Base-by-base conservation (phyloP, 2,113 vertebrate species). In the Microtus richardsoni region DNA sequence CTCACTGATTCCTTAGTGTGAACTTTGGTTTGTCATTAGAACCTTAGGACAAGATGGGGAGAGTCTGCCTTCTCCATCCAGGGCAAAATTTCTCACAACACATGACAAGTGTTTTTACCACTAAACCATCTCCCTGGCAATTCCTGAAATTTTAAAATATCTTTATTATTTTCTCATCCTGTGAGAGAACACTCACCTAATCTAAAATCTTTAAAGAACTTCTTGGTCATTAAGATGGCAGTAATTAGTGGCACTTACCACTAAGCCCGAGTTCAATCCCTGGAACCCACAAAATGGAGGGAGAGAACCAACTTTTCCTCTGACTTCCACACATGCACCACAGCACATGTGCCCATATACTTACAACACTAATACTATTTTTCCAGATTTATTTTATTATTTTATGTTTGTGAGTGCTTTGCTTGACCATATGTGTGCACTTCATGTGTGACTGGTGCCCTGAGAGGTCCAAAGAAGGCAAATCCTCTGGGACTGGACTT, bases 111-210 rank as follows among this genome's bases (percentile, higher is more conserved):
- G 47, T 26, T 78, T 78, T 33, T 33, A 79, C 16, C 77, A 79
- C 77, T 52, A 49, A 33, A 49, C 75, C 41, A 77, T 77, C 44
- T 77, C 44, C 75, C 26, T 78, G 47, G 75, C 44, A 47, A 47
- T 33, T 33, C 33, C 79, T 79, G 91, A 36, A 74, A 86, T 58
- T 89, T 88, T 93, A 89, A 95, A 95, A 8, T 49, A 88, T 88
- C 54, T 85, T 95, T 94, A 91, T 21, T 95, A 89, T 78, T 87
- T 90, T 73, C 94, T 62, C 91, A 30, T 75, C 33, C 52, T 91
- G 5, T 71, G 19, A 94, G 7, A 94, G 21, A 94, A 2, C 21
- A 14, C 26, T 14, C 26, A 88, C 11, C 52, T 58, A 58, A 97
- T 62, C 22, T 62, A 96, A 93, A 96, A 82, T 44, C 58, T 86